Evolutionary conservation across 2,797 vertebrate genomes (phyloP), one percentile per base, ranked within the genome.

Genomic region (Centropyge bicolor): DNA sequence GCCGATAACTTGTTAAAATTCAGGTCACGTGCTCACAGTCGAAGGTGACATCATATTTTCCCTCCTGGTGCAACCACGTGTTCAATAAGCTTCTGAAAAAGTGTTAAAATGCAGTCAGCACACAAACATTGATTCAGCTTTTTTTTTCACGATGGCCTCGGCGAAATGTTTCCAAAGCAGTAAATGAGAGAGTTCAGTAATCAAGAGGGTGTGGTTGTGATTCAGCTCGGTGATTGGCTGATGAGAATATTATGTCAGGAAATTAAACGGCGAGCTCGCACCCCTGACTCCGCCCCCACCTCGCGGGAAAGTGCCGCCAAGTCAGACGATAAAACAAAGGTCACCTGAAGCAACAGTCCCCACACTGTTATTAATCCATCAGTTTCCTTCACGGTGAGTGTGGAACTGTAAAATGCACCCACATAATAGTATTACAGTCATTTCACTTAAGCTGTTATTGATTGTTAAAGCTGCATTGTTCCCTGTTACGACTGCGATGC

Each of bases 181-280:
- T 73, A 84, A 76, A 68, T 67, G 61, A 83, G 54, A 60, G 51
- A 74, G 59, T 41, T 76, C 60, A 74, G 77, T 91, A 88, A 87
- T 88, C 69, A 81, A 84, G 74, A 88, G 68, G 78, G 43, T 70
- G 76, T 68, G 75, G 84, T 85, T 83, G 69, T 81, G 76, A 86
- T 87, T 90, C 83, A 81, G 75, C 8, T 6, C 60, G 0, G 48
- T 55, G 71, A 86, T 70, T 88, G 84, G 71, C 63, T 69, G 67
- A 70, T 69, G 78, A 8, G 14, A 83, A 86, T 83, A 79, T 86
- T 81, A 86, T 75, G 68, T 86, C 75, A 89, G 83, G 78, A 90
- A 91, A 86, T 89, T 77, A 85, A 91, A 84, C 78, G 13, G 64
- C 66, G 27, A 62, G 62, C 64, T 82, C 62, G 43, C 69, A 70